Conservation (phyloP, 2,888 invertebrate species). For the Lamellibrachia satsuma region DNA sequence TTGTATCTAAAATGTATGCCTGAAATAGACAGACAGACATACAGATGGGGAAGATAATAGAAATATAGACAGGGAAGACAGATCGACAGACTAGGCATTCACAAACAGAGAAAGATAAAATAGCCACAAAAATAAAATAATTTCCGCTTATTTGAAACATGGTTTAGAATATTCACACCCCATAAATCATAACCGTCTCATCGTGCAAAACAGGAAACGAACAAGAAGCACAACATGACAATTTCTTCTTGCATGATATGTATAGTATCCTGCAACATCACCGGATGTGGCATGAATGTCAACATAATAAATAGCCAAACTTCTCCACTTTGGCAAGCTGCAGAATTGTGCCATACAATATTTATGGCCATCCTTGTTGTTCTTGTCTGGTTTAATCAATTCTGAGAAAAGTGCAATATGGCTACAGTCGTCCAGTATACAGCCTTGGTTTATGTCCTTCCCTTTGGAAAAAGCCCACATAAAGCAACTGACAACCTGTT, state of each 20-base stretch:
- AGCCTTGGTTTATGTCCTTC: not conserved
- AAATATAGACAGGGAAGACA: not conserved
- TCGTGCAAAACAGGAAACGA: not conserved
- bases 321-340: not conserved
- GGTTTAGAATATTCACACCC: not conserved
- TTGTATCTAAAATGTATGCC: not conserved
- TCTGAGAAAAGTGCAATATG: not conserved
- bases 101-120: not conserved
- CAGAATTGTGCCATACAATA: not conserved
- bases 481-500: not conserved
- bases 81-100: not conserved
- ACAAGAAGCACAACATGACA: not conserved
- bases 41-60: not conserved
- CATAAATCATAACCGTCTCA: not conserved
- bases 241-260: not conserved
- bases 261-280: not conserved
- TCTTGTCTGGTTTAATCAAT: not conserved
- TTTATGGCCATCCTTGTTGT: not conserved
- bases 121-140: not conserved
- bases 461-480: not conserved
- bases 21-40: not conserved
- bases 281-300: not conserved
- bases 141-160: not conserved
- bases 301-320: not conserved
- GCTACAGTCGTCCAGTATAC: not conserved